Evolutionary conservation across 2,113 vertebrate genomes (phyloP).

Genomic region (Axis porcinus): DNA sequence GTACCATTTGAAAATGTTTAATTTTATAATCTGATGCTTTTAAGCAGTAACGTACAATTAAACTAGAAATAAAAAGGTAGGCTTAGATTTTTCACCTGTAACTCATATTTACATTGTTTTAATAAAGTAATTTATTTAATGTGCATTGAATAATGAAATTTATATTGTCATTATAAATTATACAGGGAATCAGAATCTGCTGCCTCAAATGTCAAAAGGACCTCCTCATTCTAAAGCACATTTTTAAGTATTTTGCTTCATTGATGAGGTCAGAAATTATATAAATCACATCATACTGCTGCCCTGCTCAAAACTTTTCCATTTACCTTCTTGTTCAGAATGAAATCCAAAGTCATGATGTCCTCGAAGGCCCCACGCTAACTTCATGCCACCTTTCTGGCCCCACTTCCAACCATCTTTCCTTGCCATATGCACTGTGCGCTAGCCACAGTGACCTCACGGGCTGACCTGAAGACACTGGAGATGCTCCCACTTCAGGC

Average conservation of each 20-base stretch:
- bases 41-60: background rate
- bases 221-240: background rate
- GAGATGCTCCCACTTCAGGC: background rate
- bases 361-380: background rate
- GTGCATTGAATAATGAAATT: background rate
- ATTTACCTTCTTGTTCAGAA: background rate
- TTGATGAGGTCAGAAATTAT: background rate
- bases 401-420: background rate
- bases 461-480: background rate
- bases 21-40: constrained; percentile 27
- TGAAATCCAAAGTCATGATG: background rate
- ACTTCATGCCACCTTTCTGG: background rate
- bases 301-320: background rate
- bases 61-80: constrained; percentile 28
- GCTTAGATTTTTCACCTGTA: constrained; percentile 5
- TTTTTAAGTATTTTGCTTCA: background rate
- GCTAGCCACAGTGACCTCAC: background rate
- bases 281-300: background rate
- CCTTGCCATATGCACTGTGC: background rate
- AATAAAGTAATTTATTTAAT: background rate
- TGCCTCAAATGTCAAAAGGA: background rate
- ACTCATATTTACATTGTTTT: constrained; percentile 25
- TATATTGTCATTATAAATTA: background rate
- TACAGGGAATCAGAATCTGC: background rate
- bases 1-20: background rate